Evolutionary conservation across 2,888 invertebrate genomes (phyloP).

Genomic region (Drosophila putrida): DNA sequence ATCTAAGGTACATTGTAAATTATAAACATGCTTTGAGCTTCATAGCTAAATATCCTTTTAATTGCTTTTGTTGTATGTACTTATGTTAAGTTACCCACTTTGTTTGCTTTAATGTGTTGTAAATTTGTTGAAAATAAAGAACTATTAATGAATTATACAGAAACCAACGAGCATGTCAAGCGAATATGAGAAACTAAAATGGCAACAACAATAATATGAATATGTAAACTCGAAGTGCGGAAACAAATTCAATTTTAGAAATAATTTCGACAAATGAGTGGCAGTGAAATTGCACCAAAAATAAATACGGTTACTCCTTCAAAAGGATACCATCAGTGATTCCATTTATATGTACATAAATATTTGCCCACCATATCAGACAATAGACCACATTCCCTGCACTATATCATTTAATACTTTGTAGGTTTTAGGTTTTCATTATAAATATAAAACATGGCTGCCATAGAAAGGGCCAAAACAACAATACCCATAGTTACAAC

Average conservation of each 20-base stretch:
- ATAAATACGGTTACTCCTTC: conserved; percentile 1
- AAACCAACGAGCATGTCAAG: conserved; percentile 14
- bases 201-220: conserved; percentile 9
- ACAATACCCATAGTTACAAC: background rate
- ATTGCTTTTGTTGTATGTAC: no score
- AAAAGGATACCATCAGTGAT: background rate
- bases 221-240: background rate
- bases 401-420: background rate
- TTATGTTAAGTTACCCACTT: no score
- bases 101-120: background rate
- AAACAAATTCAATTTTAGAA: conserved; percentile 26
- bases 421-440: background rate
- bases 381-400: conserved; percentile 1
- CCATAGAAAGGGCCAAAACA: background rate
- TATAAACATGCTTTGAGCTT: no score
- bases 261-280: conserved; percentile 51
- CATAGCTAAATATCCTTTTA: no score
- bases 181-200: conserved; percentile 8
- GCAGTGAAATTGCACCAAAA: conserved; percentile 36
- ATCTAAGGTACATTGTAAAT: no score
- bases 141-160: conserved; percentile 45
- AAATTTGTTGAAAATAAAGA: conserved; percentile 34
- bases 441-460: background rate
- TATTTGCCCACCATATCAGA: background rate
- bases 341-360: background rate